phyloP scores from a whole-genome alignment of 2,888 invertebrate species.

The Amblyteles armatorius region DNA sequence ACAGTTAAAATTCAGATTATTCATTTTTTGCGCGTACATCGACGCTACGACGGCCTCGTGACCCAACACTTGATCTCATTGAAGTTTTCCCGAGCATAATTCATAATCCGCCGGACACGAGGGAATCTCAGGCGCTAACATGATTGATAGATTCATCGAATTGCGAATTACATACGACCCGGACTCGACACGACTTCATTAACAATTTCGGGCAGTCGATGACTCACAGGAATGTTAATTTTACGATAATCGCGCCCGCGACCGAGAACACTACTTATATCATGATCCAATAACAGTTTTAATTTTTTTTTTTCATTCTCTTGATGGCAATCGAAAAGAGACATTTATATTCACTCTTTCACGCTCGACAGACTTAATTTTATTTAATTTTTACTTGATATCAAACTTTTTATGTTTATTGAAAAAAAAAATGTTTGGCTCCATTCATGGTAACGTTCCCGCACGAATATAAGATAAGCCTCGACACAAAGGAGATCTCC shows the following conservation, averaged over 20 bases:
- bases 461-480: not conserved
- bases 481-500: not conserved
- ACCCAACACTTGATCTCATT: not conserved
- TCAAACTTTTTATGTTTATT: not conserved
- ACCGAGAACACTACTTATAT: slow-evolving; percentile 5
- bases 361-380: not conserved
- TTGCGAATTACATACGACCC: not conserved
- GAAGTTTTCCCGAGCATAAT: not conserved
- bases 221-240: not conserved
- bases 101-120: not conserved
- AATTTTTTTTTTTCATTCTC: not conserved
- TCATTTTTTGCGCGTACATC: not conserved
- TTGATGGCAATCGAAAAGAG: not conserved
- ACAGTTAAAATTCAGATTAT: not conserved
- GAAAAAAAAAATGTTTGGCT: not conserved
- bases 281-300: not conserved
- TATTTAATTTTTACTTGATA: not conserved
- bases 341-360: not conserved
- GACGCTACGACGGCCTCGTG: not conserved
- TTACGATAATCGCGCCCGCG: not conserved
- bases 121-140: not conserved
- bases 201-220: not conserved
- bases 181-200: not conserved
- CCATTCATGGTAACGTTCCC: slow-evolving; percentile 9
- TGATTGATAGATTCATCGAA: not conserved